Conservation (phyloP, 1,140 invertebrate genomes). For the Tetragonula clypearis region DNA sequence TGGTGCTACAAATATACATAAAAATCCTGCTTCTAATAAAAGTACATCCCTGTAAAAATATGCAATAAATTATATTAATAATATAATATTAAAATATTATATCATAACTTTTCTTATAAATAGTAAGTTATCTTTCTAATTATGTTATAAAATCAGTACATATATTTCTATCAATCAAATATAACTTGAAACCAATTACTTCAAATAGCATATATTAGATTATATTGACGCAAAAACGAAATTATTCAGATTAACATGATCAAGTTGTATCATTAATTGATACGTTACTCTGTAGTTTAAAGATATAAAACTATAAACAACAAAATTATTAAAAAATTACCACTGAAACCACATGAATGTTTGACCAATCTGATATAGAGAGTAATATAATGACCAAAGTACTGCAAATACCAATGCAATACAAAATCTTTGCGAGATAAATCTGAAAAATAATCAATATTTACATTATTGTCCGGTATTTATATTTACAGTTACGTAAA, state of each 20-base stretch:
- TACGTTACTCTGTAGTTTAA: not conserved
- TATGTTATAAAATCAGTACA: not conserved
- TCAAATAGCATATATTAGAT: not conserved
- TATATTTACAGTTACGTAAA: not conserved
- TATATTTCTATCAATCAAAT: not conserved
- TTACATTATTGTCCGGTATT: not conserved
- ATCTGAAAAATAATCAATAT: conserved; percentile 80
- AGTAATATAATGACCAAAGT: conserved; percentile 89
- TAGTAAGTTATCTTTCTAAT: not conserved
- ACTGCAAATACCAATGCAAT: conserved; percentile 84
- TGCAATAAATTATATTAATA: not conserved
- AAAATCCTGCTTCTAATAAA: conserved; percentile 89
- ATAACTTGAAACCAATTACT: not conserved
- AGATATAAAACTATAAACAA: not conserved
- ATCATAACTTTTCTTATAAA: no score
- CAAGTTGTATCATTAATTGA: not conserved
- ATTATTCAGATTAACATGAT: not conserved
- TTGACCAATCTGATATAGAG: conserved; percentile 90
- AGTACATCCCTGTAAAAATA: conserved; percentile 86
- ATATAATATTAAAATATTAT: no score
- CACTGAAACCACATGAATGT: conserved; percentile 90
- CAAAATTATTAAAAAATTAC: conserved; percentile 72
- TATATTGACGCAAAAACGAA: not conserved
- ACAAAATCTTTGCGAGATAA: conserved; percentile 86
- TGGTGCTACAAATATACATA: conserved; percentile 89